Evolutionary conservation across 2,797 vertebrate genomes (phyloP), one percentile per base, ranked within the genome.

Genomic region (Synanceia verrucosa): DNA sequence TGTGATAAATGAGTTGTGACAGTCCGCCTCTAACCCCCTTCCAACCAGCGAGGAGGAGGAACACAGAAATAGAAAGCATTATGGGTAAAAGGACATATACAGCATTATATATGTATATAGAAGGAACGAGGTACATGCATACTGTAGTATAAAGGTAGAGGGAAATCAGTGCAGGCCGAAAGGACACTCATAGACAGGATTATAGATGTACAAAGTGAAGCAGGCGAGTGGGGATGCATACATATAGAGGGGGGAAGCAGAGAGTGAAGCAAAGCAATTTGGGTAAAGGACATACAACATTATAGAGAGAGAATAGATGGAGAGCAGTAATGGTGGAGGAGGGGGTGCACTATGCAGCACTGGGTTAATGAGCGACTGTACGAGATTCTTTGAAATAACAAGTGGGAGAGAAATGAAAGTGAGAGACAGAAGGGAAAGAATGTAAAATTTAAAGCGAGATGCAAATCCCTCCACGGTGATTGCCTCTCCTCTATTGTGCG

Each of bases 1-100:
- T 94, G 93, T 94, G 93, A 94, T 94, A 93, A 94, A 94, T 94
- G 91, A 92, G 89, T 93, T 93, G 92, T 94, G 94, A 94, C 94
- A 94, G 92, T 86, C 73, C 57, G 85, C 90, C 92, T 92, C 90
- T 83, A 91, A 92, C 90, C 89, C 90, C 90, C 90, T 85, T 91
- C 90, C 84, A 89, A 93, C 90, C 91, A 90, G 84, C 61, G 76
- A 86, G 82, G 78, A 91, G 90, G 85, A 90, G 86, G 81, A 89
- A 88, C 89, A 93, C 88, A 81, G 83, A 93, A 94, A 94, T 93
- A 94, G 92, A 93, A 92, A 87, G 84, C 90, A 85, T 92, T 85
- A 87, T 86, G 88, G 88, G 73, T 90, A 89, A 93, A 90, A 85
- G 79, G 76, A 89, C 89, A 87, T 86, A 86, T 79, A 90, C 28